Base-by-base conservation (phyloP, 2,888 invertebrate genomes). In the Lamproptera curius region DNA sequence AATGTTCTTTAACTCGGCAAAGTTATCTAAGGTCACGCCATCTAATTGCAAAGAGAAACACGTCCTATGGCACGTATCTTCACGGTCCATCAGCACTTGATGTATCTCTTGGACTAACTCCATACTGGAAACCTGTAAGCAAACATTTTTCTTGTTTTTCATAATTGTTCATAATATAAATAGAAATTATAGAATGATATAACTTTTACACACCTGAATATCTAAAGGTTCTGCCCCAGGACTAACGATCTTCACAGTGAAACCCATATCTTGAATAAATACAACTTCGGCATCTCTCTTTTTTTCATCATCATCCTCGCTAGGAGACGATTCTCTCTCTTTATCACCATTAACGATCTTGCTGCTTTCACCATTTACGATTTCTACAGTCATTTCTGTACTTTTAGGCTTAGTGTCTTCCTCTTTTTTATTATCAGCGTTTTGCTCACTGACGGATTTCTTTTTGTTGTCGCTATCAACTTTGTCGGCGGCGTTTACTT, bases 31-130 rank as follows among this genome's bases (percentile, higher is more conserved):
- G 0, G 97, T 96, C 46, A 93, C 93, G 26, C 97, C 97, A 67
- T 99, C 97, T 39, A 99, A 88, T 81, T 98, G 98, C 41, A 99
- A 89, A 0, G 97, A 97, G 79, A 99, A 99, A 73, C 99, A 99
- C 0, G 99, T 99, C 45, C 99, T 91, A 73, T 99, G 98, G 69
- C 99, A 99, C 0, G 99, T 98, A 73, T 99, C 98, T 79, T 99
- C 99, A 16, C 98, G 91, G 74, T 99, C 99, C 96, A 99, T 98
- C 41, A 99, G 85, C 54, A 99, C 90, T 84, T 99, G 99, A 77
- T 99, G 98, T 52, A 99, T 97, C 89, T 99, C 99, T 87, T 95
- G 95, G 1, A 99, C 98, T 57, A 99, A 88, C 76, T 99, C 98
- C 95, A 98, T 97, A 73, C 97, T 97, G 15, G 97, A 97, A 37